Percentiles rank a stretch among this genome's conserved stretches.
These are phyloP conservation scores for Metopolophium dirhodum DNA, from an alignment of 1,140 invertebrate genomes.

Conservation along the genomic window DNA sequence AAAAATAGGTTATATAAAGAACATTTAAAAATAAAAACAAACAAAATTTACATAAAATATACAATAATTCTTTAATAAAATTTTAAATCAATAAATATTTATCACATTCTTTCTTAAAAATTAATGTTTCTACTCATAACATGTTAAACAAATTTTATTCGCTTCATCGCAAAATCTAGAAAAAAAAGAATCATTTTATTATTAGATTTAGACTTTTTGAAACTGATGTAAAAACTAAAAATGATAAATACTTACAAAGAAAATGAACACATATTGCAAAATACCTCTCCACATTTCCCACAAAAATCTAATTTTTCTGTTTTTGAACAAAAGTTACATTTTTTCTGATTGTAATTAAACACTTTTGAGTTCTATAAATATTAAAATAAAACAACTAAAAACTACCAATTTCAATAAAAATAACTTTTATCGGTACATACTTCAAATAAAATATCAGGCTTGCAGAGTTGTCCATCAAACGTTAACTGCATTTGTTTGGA, in stretches of 20 bases:
- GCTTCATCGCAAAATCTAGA: background rate
- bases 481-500: conserved; percentile 36
- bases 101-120: background rate
- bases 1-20: background rate
- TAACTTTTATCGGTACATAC: background rate
- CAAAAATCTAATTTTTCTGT: conserved; percentile 41
- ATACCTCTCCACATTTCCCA: conserved; percentile 30
- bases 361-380: background rate
- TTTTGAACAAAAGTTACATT: conserved; percentile 39
- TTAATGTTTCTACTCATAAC: conserved; percentile 10
- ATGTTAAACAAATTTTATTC: conserved; percentile 42
- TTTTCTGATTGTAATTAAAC: background rate
- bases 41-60: background rate
- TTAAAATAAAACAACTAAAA: conserved; percentile 12
- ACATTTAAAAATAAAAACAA: background rate
- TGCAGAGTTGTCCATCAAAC: conserved; percentile 30
- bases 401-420: background rate
- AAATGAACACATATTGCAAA: conserved; percentile 52
- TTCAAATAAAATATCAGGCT: background rate
- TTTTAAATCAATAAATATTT: conserved; percentile 7
- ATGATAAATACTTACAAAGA: conserved; percentile 29
- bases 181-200: background rate
- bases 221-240: background rate
- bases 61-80: background rate
- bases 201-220: background rate